A percentile compares a stretch with the other conserved stretches of the same genome.
Evolutionary conservation across 2,113 vertebrate genomes (phyloP).

Genomic region (Pedetes capensis): DNA sequence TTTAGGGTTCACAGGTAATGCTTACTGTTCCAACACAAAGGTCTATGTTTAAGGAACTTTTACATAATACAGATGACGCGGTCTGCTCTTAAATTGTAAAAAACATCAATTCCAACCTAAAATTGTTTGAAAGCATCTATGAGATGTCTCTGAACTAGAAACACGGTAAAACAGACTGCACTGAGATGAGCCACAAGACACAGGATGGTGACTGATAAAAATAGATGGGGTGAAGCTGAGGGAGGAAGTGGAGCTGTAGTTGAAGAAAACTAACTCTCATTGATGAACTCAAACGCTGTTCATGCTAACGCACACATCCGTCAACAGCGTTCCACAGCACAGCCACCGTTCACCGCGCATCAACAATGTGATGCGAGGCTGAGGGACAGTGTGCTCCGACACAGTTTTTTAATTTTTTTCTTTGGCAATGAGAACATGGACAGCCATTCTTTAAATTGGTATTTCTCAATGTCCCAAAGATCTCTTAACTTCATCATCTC

Average conservation of each 20-base stretch:
- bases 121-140: slow-evolving; percentile 37
- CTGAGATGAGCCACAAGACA: slow-evolving; percentile 63
- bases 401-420: not conserved
- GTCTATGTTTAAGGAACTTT: slow-evolving; percentile 50
- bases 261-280: not conserved
- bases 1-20: slow-evolving; percentile 47
- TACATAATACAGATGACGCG: slow-evolving; percentile 26
- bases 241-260: not conserved
- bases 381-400: not conserved
- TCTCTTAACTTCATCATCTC: not conserved
- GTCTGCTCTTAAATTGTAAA: slow-evolving; percentile 68
- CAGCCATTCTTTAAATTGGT: not conserved
- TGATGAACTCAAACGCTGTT: not conserved
- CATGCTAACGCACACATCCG: not conserved
- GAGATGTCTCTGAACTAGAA: slow-evolving; percentile 52
- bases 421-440: not conserved
- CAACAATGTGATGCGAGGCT: no score
- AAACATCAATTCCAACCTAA: slow-evolving; percentile 49
- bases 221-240: slow-evolving; percentile 56
- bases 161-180: slow-evolving; percentile 48
- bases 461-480: not conserved
- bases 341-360: no score
- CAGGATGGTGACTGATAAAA: slow-evolving; percentile 51
- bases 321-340: not conserved
- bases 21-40: slow-evolving; percentile 57